Base-by-base conservation (phyloP, 2,888 invertebrate species). In the Acrobasis suavella region DNA sequence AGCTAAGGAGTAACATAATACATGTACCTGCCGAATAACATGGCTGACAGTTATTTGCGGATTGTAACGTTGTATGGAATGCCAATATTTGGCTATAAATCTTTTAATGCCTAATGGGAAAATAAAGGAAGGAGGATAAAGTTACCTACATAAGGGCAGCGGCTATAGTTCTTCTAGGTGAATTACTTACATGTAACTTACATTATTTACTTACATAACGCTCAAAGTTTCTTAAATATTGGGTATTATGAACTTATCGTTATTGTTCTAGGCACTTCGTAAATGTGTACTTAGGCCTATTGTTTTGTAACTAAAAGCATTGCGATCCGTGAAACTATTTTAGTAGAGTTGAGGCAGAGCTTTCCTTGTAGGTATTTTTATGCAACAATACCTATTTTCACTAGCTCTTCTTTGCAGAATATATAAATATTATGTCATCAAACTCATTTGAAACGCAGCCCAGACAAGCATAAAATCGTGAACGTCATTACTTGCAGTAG, bases 21-120 rank as follows among this genome's bases (percentile, higher is more conserved):
- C 38, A 50, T 63, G 68, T 68, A 70, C 69, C 51, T 51, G 14
- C 51, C 6, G 14, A 51, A 60, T 60, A 51, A 38, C 22, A 17
- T 52, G 16, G 60, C 51, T 60, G 60, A 60, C 60, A 38, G 67
- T 75, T 77, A 76, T 77, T 77, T 74, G 74, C 72, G 68, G 70
- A 65, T 58, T 63, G 68, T 64, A 62, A 60, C 66, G 68, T 69
- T 54, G 51, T 22, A 63, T 65, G 73, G 73, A 74, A 73, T 71
- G 69, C 68, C 72, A 69, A 70, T 72, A 68, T 65, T 58, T 62
- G 22, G 68, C 62, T 65, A 73, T 72, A 72, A 72, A 72, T 73
- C 71, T 69, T 68, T 52, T 62, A 64, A 66, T 62, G 51, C 63
- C 63, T 66, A 67, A 67, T 67, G 51, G 64, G 67, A 67, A 70